Evolutionary conservation across 2,888 invertebrate genomes (phyloP), one percentile per base, ranked within the genome.

Genomic region (Drosophila rellima): DNA sequence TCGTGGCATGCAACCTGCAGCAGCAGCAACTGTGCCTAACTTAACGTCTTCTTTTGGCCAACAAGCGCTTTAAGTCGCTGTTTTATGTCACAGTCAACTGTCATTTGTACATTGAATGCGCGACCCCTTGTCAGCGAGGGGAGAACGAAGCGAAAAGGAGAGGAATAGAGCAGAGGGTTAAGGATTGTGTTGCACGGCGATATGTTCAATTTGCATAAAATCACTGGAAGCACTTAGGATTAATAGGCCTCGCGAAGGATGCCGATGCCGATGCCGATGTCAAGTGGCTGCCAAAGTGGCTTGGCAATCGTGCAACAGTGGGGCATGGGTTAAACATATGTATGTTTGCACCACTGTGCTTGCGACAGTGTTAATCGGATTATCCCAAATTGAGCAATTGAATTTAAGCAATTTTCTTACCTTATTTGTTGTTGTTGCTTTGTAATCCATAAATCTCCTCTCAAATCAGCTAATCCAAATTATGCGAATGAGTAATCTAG

Each of bases 61-160:
- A 11, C 69, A 79, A 72, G 78, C 76, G 86, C 78, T 81, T 82
- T 78, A 85, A 82, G 80, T 60, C 76, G 85, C 89, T 90, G 91
- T 90, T 90, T 91, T 87, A 78, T 88, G 90, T 91, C 90, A 90
- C 90, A 90, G 85, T 79, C 85, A 91, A 90, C 90, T 87, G 90
- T 91, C 90, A 91, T 90, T 90, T 90, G 80, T 81, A 88, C 80
- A 80, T 80, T 89, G 83, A 85, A 89, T 78, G 64, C 61, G 48
- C 72, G 65, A 60, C 45, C 60, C 33, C 39, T 54, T 54, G 45
- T 64, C 65, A 37, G 0, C 17, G 45, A 11, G 37, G 4, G 17
- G 15, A 13, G 18, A 11, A 4, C 18, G 13, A 42, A 18, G 40
- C 11, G 11, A 17, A 13, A 6, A 17, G 45, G 29, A 31, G 2